These are phyloP conservation scores for Esox masquinongy DNA, from an alignment of 2,797 vertebrate species.

Conservation along the genomic window DNA sequence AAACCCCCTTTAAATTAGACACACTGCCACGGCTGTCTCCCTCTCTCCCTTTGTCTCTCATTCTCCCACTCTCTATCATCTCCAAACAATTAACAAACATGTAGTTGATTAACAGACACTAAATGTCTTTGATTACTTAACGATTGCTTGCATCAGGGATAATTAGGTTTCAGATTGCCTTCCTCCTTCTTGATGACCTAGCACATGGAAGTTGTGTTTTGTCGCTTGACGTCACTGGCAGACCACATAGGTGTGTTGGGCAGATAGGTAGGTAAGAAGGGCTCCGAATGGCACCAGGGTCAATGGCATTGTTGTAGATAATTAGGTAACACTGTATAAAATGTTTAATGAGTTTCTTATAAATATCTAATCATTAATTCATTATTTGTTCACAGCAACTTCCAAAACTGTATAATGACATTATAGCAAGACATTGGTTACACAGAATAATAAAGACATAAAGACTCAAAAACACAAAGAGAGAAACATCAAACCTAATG, in stretches of 20 bases:
- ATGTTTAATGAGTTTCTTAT: background rate
- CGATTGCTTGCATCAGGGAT: constrained; percentile 65
- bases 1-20: constrained; percentile 66
- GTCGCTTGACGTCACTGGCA: background rate
- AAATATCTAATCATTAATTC: background rate
- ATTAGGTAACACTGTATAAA: background rate
- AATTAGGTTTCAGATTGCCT: constrained; percentile 65
- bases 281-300: background rate
- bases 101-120: constrained; percentile 72
- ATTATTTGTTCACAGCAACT: background rate
- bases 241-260: background rate
- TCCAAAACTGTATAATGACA: background rate
- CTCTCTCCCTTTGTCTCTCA: background rate
- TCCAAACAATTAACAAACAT: constrained; percentile 72
- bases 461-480: background rate
- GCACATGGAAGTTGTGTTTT: constrained; percentile 31
- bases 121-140: constrained; percentile 75
- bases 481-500: background rate
- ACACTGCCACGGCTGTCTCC: constrained; percentile 28
- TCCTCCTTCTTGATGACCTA: constrained; percentile 45
- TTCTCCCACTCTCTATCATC: constrained; percentile 62
- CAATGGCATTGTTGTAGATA: background rate
- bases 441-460: background rate
- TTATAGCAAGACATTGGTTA: background rate
- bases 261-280: background rate